Evolutionary conservation across 2,888 invertebrate genomes (phyloP), one percentile per base, ranked within the genome.

Genomic region (Eupithecia exiguata): DNA sequence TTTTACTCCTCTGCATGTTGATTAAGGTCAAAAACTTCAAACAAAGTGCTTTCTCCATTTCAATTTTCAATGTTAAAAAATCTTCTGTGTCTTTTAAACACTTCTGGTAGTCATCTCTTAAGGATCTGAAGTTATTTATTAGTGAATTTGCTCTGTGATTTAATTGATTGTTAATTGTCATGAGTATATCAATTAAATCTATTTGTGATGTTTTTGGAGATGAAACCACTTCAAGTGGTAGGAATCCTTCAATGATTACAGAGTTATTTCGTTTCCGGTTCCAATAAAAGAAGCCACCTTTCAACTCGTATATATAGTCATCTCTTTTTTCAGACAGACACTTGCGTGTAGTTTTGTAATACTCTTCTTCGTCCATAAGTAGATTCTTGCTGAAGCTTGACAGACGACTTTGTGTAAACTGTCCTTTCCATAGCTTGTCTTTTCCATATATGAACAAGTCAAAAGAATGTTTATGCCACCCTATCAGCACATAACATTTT

Each of bases 251-350:
- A 67, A 91, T 87, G 25, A 88, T 72, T 30, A 84, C 7, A 0
- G 84, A 82, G 35, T 84, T 82, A 46, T 84, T 82, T 16, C 82
- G 25, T 77, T 85, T 88, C 72, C 86, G 85, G 82, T 91, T 91
- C 92, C 92, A 92, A 74, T 91, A 92, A 78, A 92, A 92, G 80
- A 92, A 91, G 0, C 89, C 92, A 78, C 86, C 85, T 84, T 87
- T 90, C 46, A 92, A 75, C 83, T 92, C 91, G 63, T 91, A 92
- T 3, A 72, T 30, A 72, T 91, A 92, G 78, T 90, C 82, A 14
- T 86, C 81, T 77, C 78, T 85, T 58, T 85, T 82, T 71, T 88
- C 82, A 9, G 89, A 82, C 58, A 92, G 82, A 77, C 91, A 88
- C 69, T 78, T 80, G 75, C 84, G 89, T 18, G 88, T 75, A 63